phyloP scores from a whole-genome alignment of 1,140 invertebrate genomes.

The Drosophila nannoptera region DNA sequence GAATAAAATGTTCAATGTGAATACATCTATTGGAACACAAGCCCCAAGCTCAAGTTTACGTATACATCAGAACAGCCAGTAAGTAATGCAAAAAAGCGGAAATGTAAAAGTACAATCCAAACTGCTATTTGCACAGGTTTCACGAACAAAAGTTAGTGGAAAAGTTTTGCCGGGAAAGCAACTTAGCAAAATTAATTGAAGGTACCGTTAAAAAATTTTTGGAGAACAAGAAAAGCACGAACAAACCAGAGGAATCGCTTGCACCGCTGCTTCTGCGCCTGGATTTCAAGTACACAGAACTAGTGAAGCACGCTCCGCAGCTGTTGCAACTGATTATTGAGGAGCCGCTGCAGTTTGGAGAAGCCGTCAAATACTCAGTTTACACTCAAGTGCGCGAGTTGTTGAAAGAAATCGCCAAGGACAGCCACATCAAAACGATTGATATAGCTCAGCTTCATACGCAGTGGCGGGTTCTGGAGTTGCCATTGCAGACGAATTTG shows the following conservation, averaged over 20 bases:
- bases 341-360: conserved; percentile 65
- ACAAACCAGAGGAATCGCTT: conserved; percentile 56
- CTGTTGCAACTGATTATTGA: conserved; percentile 53
- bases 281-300: conserved; percentile 52
- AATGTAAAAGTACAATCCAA: neutral
- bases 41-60: neutral
- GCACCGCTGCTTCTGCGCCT: conserved; percentile 57
- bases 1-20: conserved; percentile 55
- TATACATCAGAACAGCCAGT: conserved; percentile 49
- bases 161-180: conserved; percentile 48
- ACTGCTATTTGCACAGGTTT: conserved; percentile 42
- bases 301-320: conserved; percentile 27
- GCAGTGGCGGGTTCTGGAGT: conserved; percentile 57
- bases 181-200: conserved; percentile 59
- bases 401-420: conserved; percentile 32
- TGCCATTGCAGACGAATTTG: conserved; percentile 56
- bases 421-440: conserved; percentile 41
- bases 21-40: conserved; percentile 24
- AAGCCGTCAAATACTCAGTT: conserved; percentile 60
- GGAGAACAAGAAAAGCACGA: conserved; percentile 31
- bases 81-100: conserved; percentile 19
- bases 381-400: conserved; percentile 55
- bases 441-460: conserved; percentile 69
- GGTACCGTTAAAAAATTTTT: conserved; percentile 43
- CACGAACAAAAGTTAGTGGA: conserved; percentile 61